Evolutionary conservation across 2,888 invertebrate genomes (phyloP), one percentile per base, ranked within the genome.

Genomic region (Hermodice carunculata): DNA sequence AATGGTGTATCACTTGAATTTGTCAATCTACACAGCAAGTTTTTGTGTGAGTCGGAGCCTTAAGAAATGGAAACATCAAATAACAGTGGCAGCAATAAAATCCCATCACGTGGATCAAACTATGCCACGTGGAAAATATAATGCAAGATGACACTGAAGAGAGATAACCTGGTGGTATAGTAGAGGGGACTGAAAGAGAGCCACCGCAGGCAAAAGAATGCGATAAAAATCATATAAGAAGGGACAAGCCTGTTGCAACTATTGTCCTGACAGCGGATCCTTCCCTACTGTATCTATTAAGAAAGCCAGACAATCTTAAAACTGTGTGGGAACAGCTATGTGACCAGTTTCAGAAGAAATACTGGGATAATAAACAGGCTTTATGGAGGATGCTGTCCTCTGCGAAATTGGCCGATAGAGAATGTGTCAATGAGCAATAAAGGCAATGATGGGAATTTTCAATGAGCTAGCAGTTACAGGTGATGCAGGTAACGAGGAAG

Each of bases 281-380:
- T 2, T 17, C 61, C 6, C 42, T 53, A 19, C 22, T 61, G 32
- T 42, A 52, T n/a, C 44, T 61, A 31, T 4, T 60, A 17, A 51
- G 60, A 4, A 53, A 53, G 11, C 61, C 61, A 22, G 40, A 1
- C 14, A 32, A 54, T 43, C 43, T 53, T 1, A 53, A 5, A 2
- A 43, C 26, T 3, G 52, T 61, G 11, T 61, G 42, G 61, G 19
- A 53, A 11, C 11, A 6, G 34, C 24, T 61, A 2, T 3, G 3
- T 5, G 44, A 53, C 32, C 61, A 61, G 19, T 61, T 61, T 29
- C 61, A 61, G 44, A 61, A 61, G 28, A 60, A 60, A 42, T 22
- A 42, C 8, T 61, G 52, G 61, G 53, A 52, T 1, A 53, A 53
- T 24, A 37, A 53, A 37, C 22, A 53, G 43, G 5, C 34, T 14